Evolutionary conservation across 1,140 invertebrate species (phyloP).

Genomic region (Thalassaphorura encarpata): DNA sequence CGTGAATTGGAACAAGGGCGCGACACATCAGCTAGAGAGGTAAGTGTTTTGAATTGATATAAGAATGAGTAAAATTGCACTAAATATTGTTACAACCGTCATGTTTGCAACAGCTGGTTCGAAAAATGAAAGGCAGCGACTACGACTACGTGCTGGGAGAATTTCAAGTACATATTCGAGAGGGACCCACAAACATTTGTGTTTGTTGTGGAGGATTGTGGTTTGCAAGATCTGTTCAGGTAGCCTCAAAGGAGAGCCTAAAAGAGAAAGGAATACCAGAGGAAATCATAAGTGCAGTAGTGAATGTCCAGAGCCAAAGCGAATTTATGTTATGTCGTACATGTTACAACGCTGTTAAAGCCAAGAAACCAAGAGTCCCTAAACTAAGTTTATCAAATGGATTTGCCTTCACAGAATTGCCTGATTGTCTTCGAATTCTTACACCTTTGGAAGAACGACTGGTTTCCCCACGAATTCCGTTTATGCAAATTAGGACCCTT

Average conservation of each 20-base stretch:
- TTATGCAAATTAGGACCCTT: conserved; percentile 10
- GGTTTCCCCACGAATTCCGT: conserved; percentile 11
- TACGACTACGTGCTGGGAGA: background rate
- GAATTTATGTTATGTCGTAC: background rate
- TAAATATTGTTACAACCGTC: too few relatives aligned
- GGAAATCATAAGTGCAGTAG: too few relatives aligned
- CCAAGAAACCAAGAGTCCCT: background rate
- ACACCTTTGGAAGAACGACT: conserved; percentile 13
- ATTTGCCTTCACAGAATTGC: conserved; percentile 9
- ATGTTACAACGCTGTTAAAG: background rate
- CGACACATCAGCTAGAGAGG: too few relatives aligned
- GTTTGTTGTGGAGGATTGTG: conserved; percentile 12
- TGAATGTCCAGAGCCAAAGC: background rate
- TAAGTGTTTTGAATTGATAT: too few relatives aligned
- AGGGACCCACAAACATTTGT: conserved; percentile 5
- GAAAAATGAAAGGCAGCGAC: too few relatives aligned
- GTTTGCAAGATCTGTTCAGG: background rate
- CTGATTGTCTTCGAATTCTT: conserved; percentile 1
- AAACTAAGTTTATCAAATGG: conserved; percentile 12
- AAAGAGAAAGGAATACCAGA: background rate
- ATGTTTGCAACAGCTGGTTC: too few relatives aligned
- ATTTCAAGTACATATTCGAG: background rate
- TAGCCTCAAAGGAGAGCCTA: background rate
- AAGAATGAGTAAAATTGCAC: too few relatives aligned
- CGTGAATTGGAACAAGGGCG: too few relatives aligned